These are phyloP conservation scores for Apis dorsata DNA, from an alignment of 1,140 invertebrate species.

Conservation along the genomic window DNA sequence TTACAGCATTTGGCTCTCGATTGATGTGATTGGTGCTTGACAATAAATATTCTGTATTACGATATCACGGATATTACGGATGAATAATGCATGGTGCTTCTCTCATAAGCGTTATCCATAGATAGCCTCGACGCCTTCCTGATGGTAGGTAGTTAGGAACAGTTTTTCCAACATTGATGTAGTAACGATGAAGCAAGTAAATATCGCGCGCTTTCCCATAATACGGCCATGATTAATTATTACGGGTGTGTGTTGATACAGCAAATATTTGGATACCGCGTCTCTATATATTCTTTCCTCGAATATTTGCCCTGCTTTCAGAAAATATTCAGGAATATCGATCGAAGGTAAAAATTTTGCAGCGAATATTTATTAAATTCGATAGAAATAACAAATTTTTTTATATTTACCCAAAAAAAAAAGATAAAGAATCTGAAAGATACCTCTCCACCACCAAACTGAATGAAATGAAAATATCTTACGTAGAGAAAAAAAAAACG, in stretches of 20 bases:
- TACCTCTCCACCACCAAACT: too few species aligned
- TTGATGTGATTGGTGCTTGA: not conserved
- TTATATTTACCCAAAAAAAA: too few species aligned
- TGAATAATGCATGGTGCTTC: conserved; percentile 3
- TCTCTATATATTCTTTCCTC: not conserved
- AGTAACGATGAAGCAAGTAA: not conserved
- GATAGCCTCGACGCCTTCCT: not conserved
- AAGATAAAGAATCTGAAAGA: too few species aligned
- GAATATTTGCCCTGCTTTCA: not conserved
- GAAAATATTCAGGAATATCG: not conserved
- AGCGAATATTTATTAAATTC: too few species aligned
- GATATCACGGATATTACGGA: not conserved
- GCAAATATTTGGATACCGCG: not conserved
- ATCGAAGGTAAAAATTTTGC: not conserved
- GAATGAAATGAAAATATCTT: too few species aligned
- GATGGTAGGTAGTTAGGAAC: not conserved
- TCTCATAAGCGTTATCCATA: not conserved
- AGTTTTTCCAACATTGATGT: not conserved
- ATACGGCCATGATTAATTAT: not conserved
- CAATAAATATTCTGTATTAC: conserved; percentile 13
- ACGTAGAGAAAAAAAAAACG: too few species aligned
- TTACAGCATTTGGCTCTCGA: not conserved
- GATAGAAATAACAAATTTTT: too few species aligned
- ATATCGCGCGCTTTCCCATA: not conserved
- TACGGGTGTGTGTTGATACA: not conserved